Evolutionary conservation across 2,113 vertebrate genomes (phyloP).

Genomic region (Neogobius melanostomus): DNA sequence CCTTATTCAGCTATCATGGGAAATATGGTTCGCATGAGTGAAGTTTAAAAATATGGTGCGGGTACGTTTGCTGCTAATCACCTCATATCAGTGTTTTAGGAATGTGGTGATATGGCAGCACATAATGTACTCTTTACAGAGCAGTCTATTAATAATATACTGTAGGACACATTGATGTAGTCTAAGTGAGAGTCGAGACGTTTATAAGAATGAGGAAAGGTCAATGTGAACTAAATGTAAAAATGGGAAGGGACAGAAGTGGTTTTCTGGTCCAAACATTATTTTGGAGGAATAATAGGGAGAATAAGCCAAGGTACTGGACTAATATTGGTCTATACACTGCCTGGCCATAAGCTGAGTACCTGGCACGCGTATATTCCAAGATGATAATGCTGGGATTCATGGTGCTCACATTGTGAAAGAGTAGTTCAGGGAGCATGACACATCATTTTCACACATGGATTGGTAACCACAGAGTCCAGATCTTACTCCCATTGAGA

Average conservation of each 20-base stretch:
- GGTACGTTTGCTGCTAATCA: constrained; percentile 3
- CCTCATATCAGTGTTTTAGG: constrained; percentile 7
- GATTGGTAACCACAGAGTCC: too few species aligned
- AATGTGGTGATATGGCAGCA: constrained; percentile 9
- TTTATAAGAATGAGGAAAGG: neutral
- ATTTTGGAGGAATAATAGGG: too few species aligned
- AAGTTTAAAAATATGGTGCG: neutral
- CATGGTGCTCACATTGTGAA: too few species aligned
- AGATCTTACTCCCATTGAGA: too few species aligned
- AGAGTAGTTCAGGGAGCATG: too few species aligned
- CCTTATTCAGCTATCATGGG: constrained; percentile 22
- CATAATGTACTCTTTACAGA: neutral
- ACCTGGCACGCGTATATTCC: too few species aligned
- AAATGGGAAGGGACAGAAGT: neutral
- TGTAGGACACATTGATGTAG: neutral
- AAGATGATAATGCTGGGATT: too few species aligned
- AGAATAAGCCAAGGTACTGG: too few species aligned
- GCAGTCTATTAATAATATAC: neutral
- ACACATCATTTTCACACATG: too few species aligned
- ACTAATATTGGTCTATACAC: too few species aligned
- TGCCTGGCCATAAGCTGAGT: too few species aligned
- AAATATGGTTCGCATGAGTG: neutral
- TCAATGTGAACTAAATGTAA: neutral
- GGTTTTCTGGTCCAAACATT: too few species aligned
- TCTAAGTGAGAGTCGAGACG: neutral